These are phyloP conservation scores for Mythimna ferrago DNA, from an alignment of 2,888 invertebrate species.

Conservation along the genomic window DNA sequence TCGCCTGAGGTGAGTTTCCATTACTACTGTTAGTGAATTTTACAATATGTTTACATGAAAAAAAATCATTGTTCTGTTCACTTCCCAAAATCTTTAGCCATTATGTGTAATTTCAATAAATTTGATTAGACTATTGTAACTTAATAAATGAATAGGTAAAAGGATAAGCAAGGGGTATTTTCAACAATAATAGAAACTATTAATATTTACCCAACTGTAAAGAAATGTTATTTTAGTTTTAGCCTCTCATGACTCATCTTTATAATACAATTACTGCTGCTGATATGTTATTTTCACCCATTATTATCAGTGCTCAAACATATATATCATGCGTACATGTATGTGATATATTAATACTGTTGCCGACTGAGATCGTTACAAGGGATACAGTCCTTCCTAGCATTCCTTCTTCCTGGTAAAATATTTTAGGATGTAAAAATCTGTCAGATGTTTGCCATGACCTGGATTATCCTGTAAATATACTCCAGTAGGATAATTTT, in stretches of 20 bases:
- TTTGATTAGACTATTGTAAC: neutral
- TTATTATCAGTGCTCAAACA: constrained; percentile 15
- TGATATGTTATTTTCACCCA: constrained; percentile 18
- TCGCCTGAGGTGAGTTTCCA: constrained; percentile 90
- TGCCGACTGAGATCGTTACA: neutral
- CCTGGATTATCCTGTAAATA: neutral
- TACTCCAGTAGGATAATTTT: neutral
- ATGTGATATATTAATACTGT: neutral
- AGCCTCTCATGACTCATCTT: constrained; percentile 3
- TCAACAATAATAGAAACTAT: neutral
- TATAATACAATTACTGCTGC: neutral
- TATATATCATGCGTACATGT: neutral
- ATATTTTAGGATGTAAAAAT: neutral
- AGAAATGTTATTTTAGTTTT: neutral
- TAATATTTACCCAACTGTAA: neutral
- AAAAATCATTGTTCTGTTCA: neutral
- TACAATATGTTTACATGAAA: constrained; percentile 5
- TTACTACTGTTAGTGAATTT: neutral
- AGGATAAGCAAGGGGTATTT: neutral
- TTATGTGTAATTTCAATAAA: neutral
- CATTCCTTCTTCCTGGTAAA: neutral
- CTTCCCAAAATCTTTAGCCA: neutral
- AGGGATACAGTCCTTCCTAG: neutral
- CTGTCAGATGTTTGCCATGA: neutral
- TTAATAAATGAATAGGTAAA: no score